Percentiles rank a stretch among this genome's conserved stretches.
Conservation (phyloP, 2,113 vertebrate species). For the Panthera leo region DNA sequence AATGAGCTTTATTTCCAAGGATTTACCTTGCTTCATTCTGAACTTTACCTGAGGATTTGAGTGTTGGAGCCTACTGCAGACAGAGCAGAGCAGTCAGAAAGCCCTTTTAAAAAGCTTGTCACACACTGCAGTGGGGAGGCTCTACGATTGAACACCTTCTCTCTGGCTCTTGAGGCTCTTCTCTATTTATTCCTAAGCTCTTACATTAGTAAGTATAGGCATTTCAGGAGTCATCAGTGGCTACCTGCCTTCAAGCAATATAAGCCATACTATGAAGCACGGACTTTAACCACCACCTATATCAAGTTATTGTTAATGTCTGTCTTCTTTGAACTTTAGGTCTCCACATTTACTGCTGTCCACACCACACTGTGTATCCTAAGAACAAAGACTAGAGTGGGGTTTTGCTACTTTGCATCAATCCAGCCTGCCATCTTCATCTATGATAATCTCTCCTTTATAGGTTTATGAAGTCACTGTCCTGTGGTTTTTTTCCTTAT, state of each 20-base stretch:
- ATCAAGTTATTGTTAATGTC: background rate
- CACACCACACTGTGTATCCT: too few species aligned
- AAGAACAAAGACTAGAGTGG: background rate
- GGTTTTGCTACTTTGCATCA: background rate
- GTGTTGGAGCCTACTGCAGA: background rate
- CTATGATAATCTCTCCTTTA: background rate
- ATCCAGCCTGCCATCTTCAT: background rate
- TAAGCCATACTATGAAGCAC: background rate
- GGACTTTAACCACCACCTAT: background rate
- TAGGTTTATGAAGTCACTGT: background rate
- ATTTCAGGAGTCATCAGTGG: background rate
- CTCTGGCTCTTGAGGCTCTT: background rate
- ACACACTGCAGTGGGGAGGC: background rate
- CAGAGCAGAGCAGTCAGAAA: background rate
- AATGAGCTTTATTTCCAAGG: background rate
- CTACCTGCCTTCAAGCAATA: background rate
- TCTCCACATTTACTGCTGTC: background rate
- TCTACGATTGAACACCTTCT: background rate
- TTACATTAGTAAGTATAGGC: conserved; percentile 17
- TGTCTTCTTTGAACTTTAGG: background rate
- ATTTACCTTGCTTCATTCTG: background rate
- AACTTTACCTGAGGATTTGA: background rate
- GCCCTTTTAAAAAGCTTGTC: background rate
- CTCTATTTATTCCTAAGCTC: background rate
- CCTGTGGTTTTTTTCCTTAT: background rate